Base-by-base conservation (phyloP, 2,113 vertebrate species). In the Gallinago paraguaiae region DNA sequence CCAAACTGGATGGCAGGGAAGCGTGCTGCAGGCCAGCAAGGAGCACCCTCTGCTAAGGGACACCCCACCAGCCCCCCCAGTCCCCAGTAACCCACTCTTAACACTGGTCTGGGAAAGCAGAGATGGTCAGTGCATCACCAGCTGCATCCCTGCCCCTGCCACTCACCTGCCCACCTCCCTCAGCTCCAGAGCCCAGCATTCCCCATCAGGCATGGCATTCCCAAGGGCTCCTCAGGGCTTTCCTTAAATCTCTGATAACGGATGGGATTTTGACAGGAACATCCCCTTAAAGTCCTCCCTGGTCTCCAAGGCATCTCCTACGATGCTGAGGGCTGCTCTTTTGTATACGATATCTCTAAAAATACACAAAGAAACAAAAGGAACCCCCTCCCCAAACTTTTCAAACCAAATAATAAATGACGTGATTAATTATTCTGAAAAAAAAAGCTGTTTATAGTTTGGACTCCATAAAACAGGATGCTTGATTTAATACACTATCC, bases 381-480 rank as follows among this genome's bases (percentile, higher is more conserved):
- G 72, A 88, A 64, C 28, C 39, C 27, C 35, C 50, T 65, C 45
- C 41, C 76, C 59, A 90, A 94, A 92, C 57, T 94, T 96, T 96
- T 93, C 93, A 88, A 95, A 93, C 80, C 1, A 30, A 70, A 56
- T 86, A 77, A 89, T 17, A 61, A 69, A 90, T 13, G 12, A 93
- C 17, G 91, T 95, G 92, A 95, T 97, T 97, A 97, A 97, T 98
- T 97, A 95, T 95, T 95, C 85, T 93, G 80, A 65, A 90, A 39
- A 65, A 97, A 97, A 96, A 93, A 17, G 43, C 95, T 96, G 92
- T 97, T 98, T 97, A 91, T 59, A 91, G 92, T 69, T 50, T 31
- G 90, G 97, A 96, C 96, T 90, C 83, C 89, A 94, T 97, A 95
- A 97, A 97, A 76, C 74, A 97, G 96, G 96, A 97, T 86, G 82